phyloP scores from a whole-genome alignment of 2,888 invertebrate genomes.

The Romanomermis culicivorax region DNA sequence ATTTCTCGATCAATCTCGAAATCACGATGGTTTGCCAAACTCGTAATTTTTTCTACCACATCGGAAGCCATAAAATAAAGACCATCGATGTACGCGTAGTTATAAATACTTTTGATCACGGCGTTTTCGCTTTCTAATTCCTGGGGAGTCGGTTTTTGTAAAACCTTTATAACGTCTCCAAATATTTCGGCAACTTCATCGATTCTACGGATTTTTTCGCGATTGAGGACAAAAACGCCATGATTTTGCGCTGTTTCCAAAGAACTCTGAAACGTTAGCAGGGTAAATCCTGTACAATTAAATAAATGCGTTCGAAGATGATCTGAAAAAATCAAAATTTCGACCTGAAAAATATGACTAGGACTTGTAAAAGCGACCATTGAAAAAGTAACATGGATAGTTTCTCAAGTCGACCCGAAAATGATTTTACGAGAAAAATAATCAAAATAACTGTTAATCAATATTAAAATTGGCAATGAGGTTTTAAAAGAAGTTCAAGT shows the following conservation, averaged over 20 bases:
- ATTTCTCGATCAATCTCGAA: slow-evolving; percentile 29
- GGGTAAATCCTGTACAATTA: slow-evolving; percentile 27
- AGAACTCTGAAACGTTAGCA: slow-evolving; percentile 33
- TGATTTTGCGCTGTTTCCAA: slow-evolving; percentile 30
- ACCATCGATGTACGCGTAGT: slow-evolving; percentile 26
- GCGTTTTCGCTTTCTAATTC: slow-evolving; percentile 26
- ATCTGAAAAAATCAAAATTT: neutral
- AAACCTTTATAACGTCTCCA: slow-evolving; percentile 24
- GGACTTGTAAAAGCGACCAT: too few species aligned
- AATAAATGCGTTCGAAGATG: too few species aligned
- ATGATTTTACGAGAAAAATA: too few species aligned
- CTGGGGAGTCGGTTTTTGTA: slow-evolving; percentile 31
- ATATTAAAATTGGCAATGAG: too few species aligned
- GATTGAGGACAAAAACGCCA: slow-evolving; percentile 32
- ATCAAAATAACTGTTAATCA: too few species aligned
- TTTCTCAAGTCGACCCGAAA: too few species aligned
- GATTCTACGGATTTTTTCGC: neutral
- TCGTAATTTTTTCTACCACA: slow-evolving; percentile 23
- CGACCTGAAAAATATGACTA: too few species aligned
- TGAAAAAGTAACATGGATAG: too few species aligned
- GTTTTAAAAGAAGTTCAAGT: too few species aligned
- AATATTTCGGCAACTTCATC: too few species aligned
- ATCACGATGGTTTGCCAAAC: slow-evolving; percentile 8
- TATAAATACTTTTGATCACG: neutral
- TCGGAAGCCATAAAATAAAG: slow-evolving; percentile 26